Base-by-base conservation (phyloP, 2,888 invertebrate species). In the Gymnocheta viridis region DNA sequence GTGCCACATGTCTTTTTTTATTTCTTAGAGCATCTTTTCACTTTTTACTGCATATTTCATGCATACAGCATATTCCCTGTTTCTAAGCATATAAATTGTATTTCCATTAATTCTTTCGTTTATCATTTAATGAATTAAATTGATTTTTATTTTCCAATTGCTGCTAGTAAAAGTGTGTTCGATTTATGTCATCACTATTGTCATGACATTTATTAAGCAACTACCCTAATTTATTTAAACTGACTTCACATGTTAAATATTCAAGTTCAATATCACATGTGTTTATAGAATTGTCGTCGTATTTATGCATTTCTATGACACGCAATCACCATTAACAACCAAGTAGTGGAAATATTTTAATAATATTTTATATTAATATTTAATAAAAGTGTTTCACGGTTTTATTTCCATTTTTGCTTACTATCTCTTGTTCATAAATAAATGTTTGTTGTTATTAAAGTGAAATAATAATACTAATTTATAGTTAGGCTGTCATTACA, bases 261-360 rank as follows among this genome's bases (percentile, higher is more conserved):
- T 78, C 77, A 78, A 85, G 84, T 78, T 82, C 72, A 83, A 70
- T 51, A 70, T 66, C 41, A 69, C 19, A 44, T 44, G 51, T 29
- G 29, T 74, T 32, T 47, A 10, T 49, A 17, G 35, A 54, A 19
- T 17, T 56, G n/a, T 44, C 35, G 22, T 74, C 41, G 12, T 27
- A 38, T 38, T 56, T 47, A 70, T 60, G 47, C 22, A 56, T 35
- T 54, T 44, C 32, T 70, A 74, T 69, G 41, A 76, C 79, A 82
- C 49, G 82, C 82, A 72, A 78, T 78, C 41, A 9, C 22, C 14
- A 51, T 77, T 47, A 82, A 66, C 67, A 62, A 66, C 32, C 32
- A 27, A 64, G 22, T 4, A 17, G 29, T 56, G 51, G 5, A 60
- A 49, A 19, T 12, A 73, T 47, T 47, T 56, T 47, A 51, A 27